phyloP scores from a whole-genome alignment of 1,140 invertebrate genomes.

The Laupala kohalensis region DNA sequence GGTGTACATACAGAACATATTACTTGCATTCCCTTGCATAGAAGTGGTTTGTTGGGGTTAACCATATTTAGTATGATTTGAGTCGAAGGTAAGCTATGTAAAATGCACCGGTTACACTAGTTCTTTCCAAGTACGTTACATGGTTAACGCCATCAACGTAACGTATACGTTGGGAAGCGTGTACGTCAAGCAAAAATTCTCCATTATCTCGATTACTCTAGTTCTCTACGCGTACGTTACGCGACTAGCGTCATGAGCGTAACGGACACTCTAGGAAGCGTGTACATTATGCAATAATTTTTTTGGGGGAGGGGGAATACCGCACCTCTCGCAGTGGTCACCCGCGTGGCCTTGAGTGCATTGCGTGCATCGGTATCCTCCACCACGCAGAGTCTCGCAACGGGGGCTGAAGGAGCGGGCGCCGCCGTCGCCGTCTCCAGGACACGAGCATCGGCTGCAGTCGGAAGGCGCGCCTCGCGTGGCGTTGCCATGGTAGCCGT shows the following conservation, averaged over 20 bases:
- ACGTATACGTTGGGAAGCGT: too few species aligned
- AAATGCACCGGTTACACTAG: too few species aligned
- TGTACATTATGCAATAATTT: too few species aligned
- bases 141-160: too few species aligned
- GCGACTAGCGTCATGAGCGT: too few species aligned
- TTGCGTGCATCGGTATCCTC: constrained; percentile 68
- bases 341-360: constrained; percentile 86
- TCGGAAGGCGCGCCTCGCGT: constrained; percentile 54
- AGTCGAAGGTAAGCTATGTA: too few species aligned
- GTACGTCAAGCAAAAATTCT: too few species aligned
- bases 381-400: constrained; percentile 49
- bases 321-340: constrained; percentile 79
- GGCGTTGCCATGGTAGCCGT: constrained; percentile 87
- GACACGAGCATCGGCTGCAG: constrained; percentile 80
- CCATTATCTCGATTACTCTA: not conserved
- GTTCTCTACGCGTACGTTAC: not conserved
- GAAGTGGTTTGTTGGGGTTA: not conserved
- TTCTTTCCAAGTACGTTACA: too few species aligned
- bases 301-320: constrained; percentile 13
- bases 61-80: too few species aligned
- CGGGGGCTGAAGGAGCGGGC: constrained; percentile 81
- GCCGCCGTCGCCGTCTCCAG: constrained; percentile 47
- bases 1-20: too few species aligned
- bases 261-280: too few species aligned
- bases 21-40: not conserved